Percentiles rank a stretch among this genome's conserved stretches.
Evolutionary conservation across 2,113 vertebrate species (phyloP).

Genomic region (Ploceus nigricollis): DNA sequence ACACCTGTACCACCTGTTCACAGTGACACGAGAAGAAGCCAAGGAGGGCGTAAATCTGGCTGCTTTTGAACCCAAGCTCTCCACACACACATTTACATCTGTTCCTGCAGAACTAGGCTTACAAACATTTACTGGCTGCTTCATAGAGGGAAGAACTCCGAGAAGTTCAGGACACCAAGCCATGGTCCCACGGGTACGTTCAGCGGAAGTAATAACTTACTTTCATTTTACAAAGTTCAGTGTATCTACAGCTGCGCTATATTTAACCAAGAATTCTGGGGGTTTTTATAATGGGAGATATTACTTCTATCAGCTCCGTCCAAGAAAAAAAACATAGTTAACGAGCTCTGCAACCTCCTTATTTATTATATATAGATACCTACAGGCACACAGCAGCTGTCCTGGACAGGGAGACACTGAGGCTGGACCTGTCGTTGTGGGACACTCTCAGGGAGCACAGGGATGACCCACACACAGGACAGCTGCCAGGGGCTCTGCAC

Average conservation of each 20-base stretch:
- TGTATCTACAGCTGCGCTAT: accelerated
- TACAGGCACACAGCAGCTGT: not conserved
- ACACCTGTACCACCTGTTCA: not conserved
- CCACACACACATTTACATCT: not conserved
- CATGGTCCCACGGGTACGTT: accelerated
- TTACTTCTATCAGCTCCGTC: too few species aligned
- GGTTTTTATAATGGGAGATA: accelerated
- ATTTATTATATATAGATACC: accelerated
- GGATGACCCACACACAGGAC: accelerated
- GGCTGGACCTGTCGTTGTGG: accelerated
- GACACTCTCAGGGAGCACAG: not conserved
- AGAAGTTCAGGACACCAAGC: not conserved
- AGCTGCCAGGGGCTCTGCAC: not conserved
- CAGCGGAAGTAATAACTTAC: not conserved
- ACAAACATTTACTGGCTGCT: too few species aligned
- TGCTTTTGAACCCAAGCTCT: not conserved
- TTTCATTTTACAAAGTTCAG: not conserved
- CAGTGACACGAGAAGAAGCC: not conserved
- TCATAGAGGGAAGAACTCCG: not conserved
- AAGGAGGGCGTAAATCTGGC: not conserved
- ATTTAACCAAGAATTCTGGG: not conserved
- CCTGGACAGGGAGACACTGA: not conserved
- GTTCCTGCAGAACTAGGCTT: not conserved
- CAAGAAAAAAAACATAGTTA: not conserved
- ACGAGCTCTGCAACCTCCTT: accelerated